Conservation (phyloP, 1,140 invertebrate genomes). For the Holcopasites calliopsidis region DNA sequence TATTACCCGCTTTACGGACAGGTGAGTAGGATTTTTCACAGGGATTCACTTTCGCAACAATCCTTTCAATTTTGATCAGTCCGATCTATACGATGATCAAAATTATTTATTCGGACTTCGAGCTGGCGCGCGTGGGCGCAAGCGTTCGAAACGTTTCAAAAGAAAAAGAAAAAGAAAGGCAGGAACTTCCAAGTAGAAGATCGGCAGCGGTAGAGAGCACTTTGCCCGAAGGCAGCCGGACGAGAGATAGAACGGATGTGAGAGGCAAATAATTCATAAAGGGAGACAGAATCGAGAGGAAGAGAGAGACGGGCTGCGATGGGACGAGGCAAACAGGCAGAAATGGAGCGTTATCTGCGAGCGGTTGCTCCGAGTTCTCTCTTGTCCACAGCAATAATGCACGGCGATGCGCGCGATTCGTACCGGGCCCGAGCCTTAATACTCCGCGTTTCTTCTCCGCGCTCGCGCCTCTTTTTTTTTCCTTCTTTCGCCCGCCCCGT, state of each 20-base stretch:
- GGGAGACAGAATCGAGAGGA: neutral
- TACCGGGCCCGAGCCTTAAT: constrained; percentile 12
- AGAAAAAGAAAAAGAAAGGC: no score
- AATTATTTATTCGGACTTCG: no score
- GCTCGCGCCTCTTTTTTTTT: constrained; percentile 14
- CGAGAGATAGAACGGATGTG: constrained; percentile 1
- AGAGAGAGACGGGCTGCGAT: neutral
- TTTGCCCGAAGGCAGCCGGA: constrained; percentile 5
- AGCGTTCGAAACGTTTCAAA: no score
- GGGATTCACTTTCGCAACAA: no score
- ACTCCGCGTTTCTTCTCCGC: neutral
- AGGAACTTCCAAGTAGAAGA: no score
- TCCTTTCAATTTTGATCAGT: constrained; percentile 32
- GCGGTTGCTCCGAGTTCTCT: neutral
- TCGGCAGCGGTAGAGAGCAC: constrained; percentile 17
- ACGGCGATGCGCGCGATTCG: constrained; percentile 21
- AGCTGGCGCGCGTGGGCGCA: no score
- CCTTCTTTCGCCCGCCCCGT: neutral
- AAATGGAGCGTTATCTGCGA: constrained; percentile 16
- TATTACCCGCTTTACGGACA: no score
- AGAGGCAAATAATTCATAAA: constrained; percentile 22
- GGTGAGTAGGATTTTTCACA: no score
- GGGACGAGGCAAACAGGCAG: neutral
- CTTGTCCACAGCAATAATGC: constrained; percentile 10
- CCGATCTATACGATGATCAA: no score